phyloP scores from a whole-genome alignment of 2,888 invertebrate species.

The Prenolepis imparis region DNA sequence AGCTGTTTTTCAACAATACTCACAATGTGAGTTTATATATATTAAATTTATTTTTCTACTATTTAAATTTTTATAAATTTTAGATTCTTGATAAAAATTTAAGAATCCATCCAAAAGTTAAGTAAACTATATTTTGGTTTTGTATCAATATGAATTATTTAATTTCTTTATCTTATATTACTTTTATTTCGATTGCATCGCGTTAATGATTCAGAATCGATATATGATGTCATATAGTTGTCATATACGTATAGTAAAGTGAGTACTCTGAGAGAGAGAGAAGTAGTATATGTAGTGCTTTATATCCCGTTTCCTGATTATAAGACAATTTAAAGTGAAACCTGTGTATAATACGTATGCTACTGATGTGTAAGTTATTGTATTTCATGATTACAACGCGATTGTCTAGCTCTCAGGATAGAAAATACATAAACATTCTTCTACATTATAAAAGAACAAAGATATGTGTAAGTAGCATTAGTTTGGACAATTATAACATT shows the following conservation, averaged over 20 bases:
- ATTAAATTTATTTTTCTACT: background rate
- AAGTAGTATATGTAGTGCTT: conserved; percentile 10
- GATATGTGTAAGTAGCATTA: conserved; percentile 18
- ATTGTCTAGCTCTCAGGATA: conserved; percentile 55
- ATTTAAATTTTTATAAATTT: conserved; percentile 1
- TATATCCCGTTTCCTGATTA: conserved; percentile 25
- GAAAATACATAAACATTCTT: conserved; percentile 38
- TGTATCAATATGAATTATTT: conserved; percentile 27
- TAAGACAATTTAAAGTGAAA: conserved; percentile 24
- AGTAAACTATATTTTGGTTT: conserved; percentile 1
- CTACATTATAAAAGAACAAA: conserved; percentile 43
- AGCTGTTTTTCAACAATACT: background rate
- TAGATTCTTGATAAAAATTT: too few relatives aligned
- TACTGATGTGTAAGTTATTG: conserved; percentile 13
- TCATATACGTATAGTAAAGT: background rate
- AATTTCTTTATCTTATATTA: conserved; percentile 25
- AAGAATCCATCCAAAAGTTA: background rate
- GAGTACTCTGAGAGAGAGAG: background rate
- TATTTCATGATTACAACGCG: conserved; percentile 19
- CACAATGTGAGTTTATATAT: background rate
- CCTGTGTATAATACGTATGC: conserved; percentile 9
- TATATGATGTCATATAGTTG: conserved; percentile 13
- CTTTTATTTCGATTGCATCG: conserved; percentile 8
- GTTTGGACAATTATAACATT: conserved; percentile 44
- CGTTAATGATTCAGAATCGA: conserved; percentile 7